A percentile compares a stretch with the other conserved stretches of the same genome.
Evolutionary conservation across 2,888 invertebrate species (phyloP).

Genomic region (Calliopum simillimum): DNA sequence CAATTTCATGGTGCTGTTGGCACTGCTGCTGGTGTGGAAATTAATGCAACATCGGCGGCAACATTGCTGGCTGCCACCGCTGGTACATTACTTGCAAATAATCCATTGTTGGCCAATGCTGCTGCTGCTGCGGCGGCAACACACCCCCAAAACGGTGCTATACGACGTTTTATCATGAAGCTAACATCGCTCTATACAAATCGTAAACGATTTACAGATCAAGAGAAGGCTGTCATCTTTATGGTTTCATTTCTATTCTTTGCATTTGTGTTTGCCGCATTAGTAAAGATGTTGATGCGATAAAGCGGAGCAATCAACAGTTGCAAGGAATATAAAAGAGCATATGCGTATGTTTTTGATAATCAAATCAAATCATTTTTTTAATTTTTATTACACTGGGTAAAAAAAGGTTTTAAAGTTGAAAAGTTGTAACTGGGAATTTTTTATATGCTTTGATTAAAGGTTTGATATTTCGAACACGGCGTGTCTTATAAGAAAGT

Average conservation of each 20-base stretch:
- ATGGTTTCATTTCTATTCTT: constrained; percentile 65
- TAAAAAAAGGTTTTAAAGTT: too few relatives aligned
- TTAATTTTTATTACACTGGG: too few relatives aligned
- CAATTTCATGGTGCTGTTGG: constrained; percentile 47
- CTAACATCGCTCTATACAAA: constrained; percentile 62
- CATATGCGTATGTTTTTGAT: too few relatives aligned
- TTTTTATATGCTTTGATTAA: neutral
- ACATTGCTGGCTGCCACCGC: constrained; percentile 47
- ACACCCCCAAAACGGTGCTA: constrained; percentile 61
- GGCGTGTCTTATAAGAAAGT: too few relatives aligned
- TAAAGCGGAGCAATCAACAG: constrained; percentile 40
- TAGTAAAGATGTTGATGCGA: constrained; percentile 64
- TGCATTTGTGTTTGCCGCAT: constrained; percentile 63
- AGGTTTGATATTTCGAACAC: too few relatives aligned
- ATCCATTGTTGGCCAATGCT: constrained; percentile 44
- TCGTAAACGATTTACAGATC: constrained; percentile 64
- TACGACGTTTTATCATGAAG: constrained; percentile 67
- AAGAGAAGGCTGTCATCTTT: constrained; percentile 64
- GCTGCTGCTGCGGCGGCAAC: constrained; percentile 50
- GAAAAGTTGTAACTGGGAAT: too few relatives aligned
- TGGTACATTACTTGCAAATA: constrained; percentile 44
- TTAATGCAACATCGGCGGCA: constrained; percentile 47
- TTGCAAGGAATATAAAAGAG: too few relatives aligned
- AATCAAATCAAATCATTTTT: too few relatives aligned
- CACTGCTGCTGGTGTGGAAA: constrained; percentile 40